phyloP scores from a whole-genome alignment of 1,140 invertebrate genomes.

The Zophobas atratus region DNA sequence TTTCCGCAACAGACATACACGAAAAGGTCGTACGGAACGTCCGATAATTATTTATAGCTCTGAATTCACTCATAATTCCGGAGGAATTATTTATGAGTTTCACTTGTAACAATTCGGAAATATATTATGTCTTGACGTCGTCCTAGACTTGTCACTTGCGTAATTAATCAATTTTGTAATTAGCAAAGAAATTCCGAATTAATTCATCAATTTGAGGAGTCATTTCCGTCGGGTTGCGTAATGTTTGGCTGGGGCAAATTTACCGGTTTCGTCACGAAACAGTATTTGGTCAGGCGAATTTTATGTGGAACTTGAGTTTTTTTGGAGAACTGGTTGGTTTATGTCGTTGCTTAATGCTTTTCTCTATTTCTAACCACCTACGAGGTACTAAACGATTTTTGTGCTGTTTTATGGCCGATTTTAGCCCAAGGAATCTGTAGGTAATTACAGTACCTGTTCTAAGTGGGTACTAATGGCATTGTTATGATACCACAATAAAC shows the following conservation, averaged over 20 bases:
- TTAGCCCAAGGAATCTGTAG: background rate
- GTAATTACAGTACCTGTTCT: background rate
- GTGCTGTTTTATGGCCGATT: background rate
- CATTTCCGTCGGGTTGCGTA: background rate
- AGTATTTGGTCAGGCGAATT: slow-evolving; percentile 3
- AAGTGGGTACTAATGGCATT: background rate
- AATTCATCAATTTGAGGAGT: background rate
- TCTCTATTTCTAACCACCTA: background rate
- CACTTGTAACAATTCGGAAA: background rate
- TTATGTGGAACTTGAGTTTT: slow-evolving; percentile 5
- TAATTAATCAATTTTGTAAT: background rate
- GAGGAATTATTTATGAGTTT: slow-evolving; percentile 6
- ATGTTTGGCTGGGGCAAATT: background rate
- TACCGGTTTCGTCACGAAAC: background rate
- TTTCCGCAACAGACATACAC: background rate
- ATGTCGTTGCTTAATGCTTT: slow-evolving; percentile 7
- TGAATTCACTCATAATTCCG: too few relatives aligned
- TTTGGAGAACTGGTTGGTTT: background rate
- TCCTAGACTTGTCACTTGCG: background rate
- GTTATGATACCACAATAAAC: too few relatives aligned
- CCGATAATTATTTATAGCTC: background rate
- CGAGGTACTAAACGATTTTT: slow-evolving; percentile 5
- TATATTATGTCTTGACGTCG: background rate
- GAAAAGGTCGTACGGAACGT: background rate
- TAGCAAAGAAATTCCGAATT: background rate